A percentile compares a stretch with the other conserved stretches of the same genome.
phyloP scores from a whole-genome alignment of 2,113 vertebrate genomes.

The Nothocercus julius region DNA sequence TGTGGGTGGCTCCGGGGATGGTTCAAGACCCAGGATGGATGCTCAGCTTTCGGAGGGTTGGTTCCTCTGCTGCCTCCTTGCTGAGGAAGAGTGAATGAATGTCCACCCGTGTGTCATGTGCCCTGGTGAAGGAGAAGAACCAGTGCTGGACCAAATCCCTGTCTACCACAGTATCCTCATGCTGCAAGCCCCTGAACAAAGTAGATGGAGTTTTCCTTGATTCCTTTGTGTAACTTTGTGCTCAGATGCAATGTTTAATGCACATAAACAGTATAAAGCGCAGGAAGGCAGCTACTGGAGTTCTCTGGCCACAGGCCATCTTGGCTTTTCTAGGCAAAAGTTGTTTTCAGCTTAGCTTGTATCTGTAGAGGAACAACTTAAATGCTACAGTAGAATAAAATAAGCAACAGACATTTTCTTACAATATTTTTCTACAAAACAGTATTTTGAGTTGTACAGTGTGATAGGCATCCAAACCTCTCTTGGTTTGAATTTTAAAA shows the following conservation, averaged over 20 bases:
- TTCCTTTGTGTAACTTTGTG: not conserved
- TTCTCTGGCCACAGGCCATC: not conserved
- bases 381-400: not conserved
- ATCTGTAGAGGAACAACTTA: not conserved
- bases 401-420: not conserved
- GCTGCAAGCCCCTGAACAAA: not conserved
- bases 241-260: not conserved
- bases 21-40: not conserved
- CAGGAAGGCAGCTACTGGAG: not conserved
- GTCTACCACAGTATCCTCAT: not conserved
- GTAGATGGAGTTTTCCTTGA: not conserved
- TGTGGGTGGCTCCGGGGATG: not conserved
- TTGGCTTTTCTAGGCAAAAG: not conserved
- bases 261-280: accelerated
- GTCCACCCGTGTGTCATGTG: not conserved
- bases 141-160: accelerated
- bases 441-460: not conserved
- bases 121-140: not conserved
- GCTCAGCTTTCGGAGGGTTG: not conserved
- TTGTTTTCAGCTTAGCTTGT: not conserved
- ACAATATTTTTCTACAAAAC: not conserved
- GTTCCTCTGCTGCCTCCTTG: not conserved
- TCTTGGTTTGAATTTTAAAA: slow-evolving; percentile 4
- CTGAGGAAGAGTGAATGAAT: not conserved
- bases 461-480: not conserved